Evolutionary conservation across 1,140 invertebrate species (phyloP).

Genomic region (Drosophila azteca): DNA sequence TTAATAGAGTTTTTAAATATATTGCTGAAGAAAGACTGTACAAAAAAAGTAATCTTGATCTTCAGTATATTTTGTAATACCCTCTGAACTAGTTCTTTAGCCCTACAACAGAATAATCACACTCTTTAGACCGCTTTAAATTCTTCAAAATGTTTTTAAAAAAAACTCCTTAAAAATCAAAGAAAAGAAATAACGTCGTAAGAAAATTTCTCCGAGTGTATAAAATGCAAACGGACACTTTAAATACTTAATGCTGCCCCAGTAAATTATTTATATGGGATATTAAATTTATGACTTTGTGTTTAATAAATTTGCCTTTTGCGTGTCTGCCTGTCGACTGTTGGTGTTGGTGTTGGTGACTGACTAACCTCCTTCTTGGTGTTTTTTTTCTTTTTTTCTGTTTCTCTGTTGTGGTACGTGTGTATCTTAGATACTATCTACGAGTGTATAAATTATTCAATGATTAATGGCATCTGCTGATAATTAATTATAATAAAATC

Average conservation of each 20-base stretch:
- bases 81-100: too few species aligned
- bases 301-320: conserved; percentile 59
- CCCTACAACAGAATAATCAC: too few species aligned
- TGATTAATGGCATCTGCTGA: conserved; percentile 76
- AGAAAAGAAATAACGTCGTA: too few species aligned
- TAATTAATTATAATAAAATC: conserved; percentile 83
- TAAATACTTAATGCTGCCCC: conserved; percentile 24
- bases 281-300: conserved; percentile 53
- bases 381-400: too few species aligned
- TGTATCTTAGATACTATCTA: conserved; percentile 44
- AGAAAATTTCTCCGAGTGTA: too few species aligned
- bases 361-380: conserved; percentile 52
- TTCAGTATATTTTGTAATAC: too few species aligned
- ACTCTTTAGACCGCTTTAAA: too few species aligned
- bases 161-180: too few species aligned
- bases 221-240: background rate
- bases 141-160: too few species aligned
- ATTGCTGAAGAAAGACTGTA: too few species aligned
- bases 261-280: conserved; percentile 32
- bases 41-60: too few species aligned
- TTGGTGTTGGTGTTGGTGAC: conserved; percentile 4
- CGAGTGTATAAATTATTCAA: conserved; percentile 76
- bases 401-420: conserved; percentile 9
- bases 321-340: conserved; percentile 12
- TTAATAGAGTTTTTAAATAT: too few species aligned